phyloP scores from a whole-genome alignment of 2,113 vertebrate species.

The Tragelaphus scriptus region DNA sequence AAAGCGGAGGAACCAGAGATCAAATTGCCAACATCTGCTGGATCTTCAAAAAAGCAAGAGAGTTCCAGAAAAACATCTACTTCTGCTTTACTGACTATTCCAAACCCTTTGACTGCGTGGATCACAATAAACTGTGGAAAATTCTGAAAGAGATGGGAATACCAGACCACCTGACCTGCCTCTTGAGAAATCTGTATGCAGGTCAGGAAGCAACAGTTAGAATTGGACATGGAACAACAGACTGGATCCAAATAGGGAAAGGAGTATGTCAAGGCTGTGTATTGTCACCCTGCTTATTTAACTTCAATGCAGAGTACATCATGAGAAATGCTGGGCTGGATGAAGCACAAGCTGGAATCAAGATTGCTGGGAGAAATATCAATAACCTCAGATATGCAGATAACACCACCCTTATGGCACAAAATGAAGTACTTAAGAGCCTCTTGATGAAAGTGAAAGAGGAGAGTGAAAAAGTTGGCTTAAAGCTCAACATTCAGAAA shows the following conservation, averaged over 20 bases:
- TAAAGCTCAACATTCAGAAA: background rate
- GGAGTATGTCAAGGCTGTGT: background rate
- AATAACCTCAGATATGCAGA: background rate
- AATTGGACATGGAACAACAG: background rate
- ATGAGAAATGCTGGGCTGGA: background rate
- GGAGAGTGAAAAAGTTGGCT: background rate
- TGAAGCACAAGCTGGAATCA: background rate
- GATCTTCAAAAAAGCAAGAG: background rate
- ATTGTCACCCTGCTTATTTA: background rate
- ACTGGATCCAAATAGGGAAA: background rate
- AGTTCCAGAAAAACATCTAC: background rate
- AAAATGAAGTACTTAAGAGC: background rate
- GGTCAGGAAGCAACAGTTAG: background rate
- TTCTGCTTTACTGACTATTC: background rate
- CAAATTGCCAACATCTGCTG: background rate
- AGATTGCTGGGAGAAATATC: background rate
- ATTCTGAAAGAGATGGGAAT: background rate
- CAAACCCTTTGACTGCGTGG: background rate
- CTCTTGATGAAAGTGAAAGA: background rate
- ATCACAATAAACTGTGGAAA: background rate
- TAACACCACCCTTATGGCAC: background rate
- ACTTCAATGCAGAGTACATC: background rate
- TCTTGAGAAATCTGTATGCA: background rate
- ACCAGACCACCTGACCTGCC: background rate
- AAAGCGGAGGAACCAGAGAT: background rate